These are phyloP conservation scores for Cygnus buccinator DNA, from an alignment of 2,113 vertebrate species.

Conservation along the genomic window DNA sequence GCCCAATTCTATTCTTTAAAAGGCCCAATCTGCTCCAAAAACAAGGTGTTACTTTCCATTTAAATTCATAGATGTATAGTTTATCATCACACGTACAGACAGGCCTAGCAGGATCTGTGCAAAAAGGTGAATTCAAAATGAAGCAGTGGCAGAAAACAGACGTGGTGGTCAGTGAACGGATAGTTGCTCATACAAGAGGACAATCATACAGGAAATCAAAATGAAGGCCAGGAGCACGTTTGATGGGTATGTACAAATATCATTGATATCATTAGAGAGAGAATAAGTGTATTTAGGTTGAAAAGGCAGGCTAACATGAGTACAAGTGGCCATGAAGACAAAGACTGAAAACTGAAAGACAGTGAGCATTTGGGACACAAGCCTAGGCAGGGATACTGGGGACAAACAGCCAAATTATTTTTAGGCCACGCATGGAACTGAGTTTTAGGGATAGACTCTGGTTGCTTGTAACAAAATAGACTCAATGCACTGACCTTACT, in stretches of 20 bases:
- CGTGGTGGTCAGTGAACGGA: too few species aligned
- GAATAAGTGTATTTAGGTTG: not conserved
- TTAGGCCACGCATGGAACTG: accelerated
- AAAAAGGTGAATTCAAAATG: not conserved
- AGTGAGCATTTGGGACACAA: not conserved
- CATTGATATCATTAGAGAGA: not conserved
- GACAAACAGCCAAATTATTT: not conserved
- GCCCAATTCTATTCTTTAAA: not conserved
- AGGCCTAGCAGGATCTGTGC: not conserved
- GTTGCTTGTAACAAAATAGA: not conserved
- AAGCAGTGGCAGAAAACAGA: not conserved
- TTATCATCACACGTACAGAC: not conserved
- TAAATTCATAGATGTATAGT: not conserved
- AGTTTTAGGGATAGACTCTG: accelerated
- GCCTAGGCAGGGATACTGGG: accelerated
- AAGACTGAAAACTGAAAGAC: not conserved
- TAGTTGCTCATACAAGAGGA: not conserved
- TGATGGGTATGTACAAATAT: not conserved
- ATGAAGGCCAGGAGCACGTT: accelerated
- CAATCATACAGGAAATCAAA: not conserved
- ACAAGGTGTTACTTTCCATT: not conserved
- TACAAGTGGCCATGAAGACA: accelerated
- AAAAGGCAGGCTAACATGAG: not conserved
- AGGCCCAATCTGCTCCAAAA: not conserved
- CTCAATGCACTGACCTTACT: not conserved